These are phyloP conservation scores for Balaenoptera acutorostrata DNA, from an alignment of 2,113 vertebrate genomes.

Conservation along the genomic window DNA sequence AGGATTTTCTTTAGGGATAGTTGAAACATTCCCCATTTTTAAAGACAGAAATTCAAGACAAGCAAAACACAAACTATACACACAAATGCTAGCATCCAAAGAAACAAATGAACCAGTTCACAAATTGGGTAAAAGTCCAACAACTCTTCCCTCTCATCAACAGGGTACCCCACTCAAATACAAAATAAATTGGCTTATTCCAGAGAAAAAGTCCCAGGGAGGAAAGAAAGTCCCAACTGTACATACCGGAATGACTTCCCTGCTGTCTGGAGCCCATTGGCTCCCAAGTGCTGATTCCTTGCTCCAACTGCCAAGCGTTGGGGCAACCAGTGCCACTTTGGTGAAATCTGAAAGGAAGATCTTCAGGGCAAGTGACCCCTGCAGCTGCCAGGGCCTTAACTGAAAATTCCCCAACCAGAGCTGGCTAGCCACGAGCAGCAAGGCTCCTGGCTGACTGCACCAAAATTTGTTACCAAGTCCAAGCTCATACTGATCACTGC, in stretches of 20 bases:
- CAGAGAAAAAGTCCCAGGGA: background rate
- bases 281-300: background rate
- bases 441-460: background rate
- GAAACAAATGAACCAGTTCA: background rate
- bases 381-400: background rate
- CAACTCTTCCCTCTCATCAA: background rate
- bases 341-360: background rate
- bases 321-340: background rate
- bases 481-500: background rate
- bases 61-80: background rate
- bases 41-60: background rate
- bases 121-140: background rate
- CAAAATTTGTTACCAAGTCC: background rate
- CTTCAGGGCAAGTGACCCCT: background rate
- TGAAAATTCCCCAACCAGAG: background rate
- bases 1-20: background rate
- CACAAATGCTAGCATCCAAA: background rate
- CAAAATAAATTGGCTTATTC: background rate
- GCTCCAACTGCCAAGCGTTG: background rate
- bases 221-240: background rate
- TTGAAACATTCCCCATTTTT: background rate
- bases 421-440: background rate
- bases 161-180: background rate
- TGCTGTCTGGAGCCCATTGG: background rate
- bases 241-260: background rate